Base-by-base conservation (phyloP, 1,140 invertebrate genomes). In the Aphelinus atriplicis region DNA sequence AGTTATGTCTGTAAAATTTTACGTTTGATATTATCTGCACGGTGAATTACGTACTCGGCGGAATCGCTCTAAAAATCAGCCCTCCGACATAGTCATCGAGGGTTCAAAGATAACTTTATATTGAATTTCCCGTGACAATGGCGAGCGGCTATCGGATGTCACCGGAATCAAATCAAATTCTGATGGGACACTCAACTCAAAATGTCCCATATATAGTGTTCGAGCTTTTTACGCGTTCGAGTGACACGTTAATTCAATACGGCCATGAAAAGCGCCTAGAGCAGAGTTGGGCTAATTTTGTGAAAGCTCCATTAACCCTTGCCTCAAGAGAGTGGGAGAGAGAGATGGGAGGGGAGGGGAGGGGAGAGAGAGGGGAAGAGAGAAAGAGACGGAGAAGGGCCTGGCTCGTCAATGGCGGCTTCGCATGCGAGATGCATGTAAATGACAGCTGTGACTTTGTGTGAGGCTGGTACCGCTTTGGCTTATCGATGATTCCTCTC, bases 251-350 rank as follows among this genome's bases (percentile, higher is more conserved):
- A 71, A 76, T 76, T 76, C 55, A 71, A 76, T 75, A 64, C 66
- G 58, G 50, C 53, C 62, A 65, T 58, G 46, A 60, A 76, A 67
- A 66, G 55, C 64, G 55, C 65, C 71, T 66, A 57, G 65, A 58
- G 42, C 50, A 2, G 63, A 66, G 71, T 71, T 76, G 57, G 55
- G 55, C 71, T 71, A 71, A 76, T 76, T 76, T 71, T 76, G 56
- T 66, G 58, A 76, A 76, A 76, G 63, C 10, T 76, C 68, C 68
- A 65, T 71, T 71, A 76, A 55, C 5, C 64, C 7, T 61, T 76
- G 57, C 69, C 67, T 57, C 51, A 71, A n/a, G 42, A 50, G 26
- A 26, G 26, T 26, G 26, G 26, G 26, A 26, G 26, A 26, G 26
- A 26, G 26, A 26, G 26, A 26, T 26, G 26, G 26, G 26, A 26